Conservation (phyloP, 2,888 invertebrate species). For the Alloscopus bannaensis region DNA sequence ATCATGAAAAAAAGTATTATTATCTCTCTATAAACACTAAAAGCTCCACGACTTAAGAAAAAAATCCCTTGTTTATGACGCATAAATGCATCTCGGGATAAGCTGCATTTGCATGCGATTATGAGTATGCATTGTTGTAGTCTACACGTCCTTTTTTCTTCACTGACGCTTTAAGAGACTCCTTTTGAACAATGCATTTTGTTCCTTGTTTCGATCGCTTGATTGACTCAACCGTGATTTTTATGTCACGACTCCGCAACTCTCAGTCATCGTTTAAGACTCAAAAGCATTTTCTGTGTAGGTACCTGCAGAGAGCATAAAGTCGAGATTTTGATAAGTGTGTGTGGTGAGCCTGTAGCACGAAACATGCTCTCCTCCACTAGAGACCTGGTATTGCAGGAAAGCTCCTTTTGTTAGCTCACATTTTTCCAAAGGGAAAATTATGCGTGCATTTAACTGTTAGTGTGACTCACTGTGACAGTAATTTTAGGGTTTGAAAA, state of each 20-base stretch:
- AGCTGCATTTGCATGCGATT: background rate
- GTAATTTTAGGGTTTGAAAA: slow-evolving; percentile 46
- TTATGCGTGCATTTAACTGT: too few species aligned
- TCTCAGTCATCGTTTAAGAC: too few species aligned
- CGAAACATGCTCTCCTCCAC: too few species aligned
- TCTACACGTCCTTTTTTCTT: background rate
- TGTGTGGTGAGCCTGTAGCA: too few species aligned
- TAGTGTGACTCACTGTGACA: slow-evolving; percentile 53
- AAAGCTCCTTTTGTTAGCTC: too few species aligned
- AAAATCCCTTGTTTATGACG: background rate
- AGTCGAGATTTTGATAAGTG: too few species aligned
- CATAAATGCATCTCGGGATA: slow-evolving; percentile 2
- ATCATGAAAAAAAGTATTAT: too few species aligned
- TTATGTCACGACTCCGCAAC: slow-evolving; percentile 53
- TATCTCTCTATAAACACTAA: background rate
- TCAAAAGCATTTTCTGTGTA: background rate
- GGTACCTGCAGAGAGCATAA: background rate
- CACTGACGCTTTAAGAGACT: background rate
- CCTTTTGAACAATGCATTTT: slow-evolving; percentile 22
- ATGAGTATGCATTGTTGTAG: background rate
- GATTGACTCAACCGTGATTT: slow-evolving; percentile 59
- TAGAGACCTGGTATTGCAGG: too few species aligned
- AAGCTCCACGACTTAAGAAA: background rate
- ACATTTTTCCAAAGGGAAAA: too few species aligned
- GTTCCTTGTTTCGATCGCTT: slow-evolving; percentile 35